Percentiles rank a stretch among this genome's conserved stretches.
Evolutionary conservation across 2,797 vertebrate genomes (phyloP).

Genomic region (Micropoecilia bifurca): DNA sequence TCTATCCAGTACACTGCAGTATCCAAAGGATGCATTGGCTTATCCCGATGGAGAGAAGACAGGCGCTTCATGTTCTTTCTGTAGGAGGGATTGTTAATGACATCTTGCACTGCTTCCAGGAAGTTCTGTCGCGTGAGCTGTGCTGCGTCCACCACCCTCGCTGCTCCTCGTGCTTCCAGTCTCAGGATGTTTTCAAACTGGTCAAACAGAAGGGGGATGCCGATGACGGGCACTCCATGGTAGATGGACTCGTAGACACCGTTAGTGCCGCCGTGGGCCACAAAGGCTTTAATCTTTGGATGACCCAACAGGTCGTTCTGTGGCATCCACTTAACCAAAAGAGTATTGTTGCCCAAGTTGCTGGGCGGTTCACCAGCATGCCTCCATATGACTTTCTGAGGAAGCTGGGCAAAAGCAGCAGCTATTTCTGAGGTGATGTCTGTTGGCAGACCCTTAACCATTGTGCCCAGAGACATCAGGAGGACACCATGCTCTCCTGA

Average conservation of each 20-base stretch:
- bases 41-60: constrained; percentile 74
- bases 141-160: constrained; percentile 64
- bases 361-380: constrained; percentile 66
- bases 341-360: constrained; percentile 79
- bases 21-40: constrained; percentile 66
- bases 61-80: constrained; percentile 71
- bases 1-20: constrained; percentile 78
- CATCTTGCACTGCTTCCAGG: constrained; percentile 62
- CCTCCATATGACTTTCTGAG: constrained; percentile 83
- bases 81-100: constrained; percentile 74
- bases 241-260: constrained; percentile 81
- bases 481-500: constrained; percentile 82
- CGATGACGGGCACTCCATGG: constrained; percentile 77
- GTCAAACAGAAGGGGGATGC: constrained; percentile 79
- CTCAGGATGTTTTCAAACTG: constrained; percentile 79
- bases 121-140: constrained; percentile 66
- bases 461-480: constrained; percentile 81
- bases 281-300: constrained; percentile 76
- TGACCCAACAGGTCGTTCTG: constrained; percentile 83
- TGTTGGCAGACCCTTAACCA: constrained; percentile 69
- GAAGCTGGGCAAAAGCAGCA: constrained; percentile 76
- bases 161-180: constrained; percentile 71
- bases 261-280: constrained; percentile 78
- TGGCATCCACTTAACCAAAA: constrained; percentile 78
- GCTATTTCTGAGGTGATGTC: constrained; percentile 79